These are phyloP conservation scores for Argyrosomus regius DNA, from an alignment of 2,797 vertebrate species.

Conservation along the genomic window DNA sequence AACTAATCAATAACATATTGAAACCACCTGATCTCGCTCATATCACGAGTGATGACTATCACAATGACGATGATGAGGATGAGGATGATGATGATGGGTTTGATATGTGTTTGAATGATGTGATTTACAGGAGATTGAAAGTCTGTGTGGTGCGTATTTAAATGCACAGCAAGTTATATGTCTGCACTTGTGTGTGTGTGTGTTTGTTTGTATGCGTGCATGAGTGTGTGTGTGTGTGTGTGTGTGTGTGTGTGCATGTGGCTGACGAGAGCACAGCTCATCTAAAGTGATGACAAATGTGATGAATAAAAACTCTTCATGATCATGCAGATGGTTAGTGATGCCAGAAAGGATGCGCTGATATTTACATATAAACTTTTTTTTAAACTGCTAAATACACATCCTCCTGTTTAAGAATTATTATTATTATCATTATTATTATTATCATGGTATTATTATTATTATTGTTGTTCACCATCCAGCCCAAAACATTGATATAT, in stretches of 20 bases:
- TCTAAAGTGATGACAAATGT: conserved; percentile 70
- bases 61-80: conserved; percentile 58
- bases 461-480: conserved; percentile 82
- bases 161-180: conserved; percentile 53
- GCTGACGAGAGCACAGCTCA: conserved; percentile 80
- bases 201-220: conserved; percentile 24
- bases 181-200: conserved; percentile 39
- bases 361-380: conserved; percentile 90
- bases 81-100: conserved; percentile 26
- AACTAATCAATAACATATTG: conserved; percentile 73
- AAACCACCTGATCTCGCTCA: conserved; percentile 65
- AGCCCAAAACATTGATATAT: conserved; percentile 88
- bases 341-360: conserved; percentile 81
- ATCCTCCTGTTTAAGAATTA: conserved; percentile 78
- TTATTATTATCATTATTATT: conserved; percentile 74
- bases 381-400: conserved; percentile 85
- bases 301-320: conserved; percentile 77
- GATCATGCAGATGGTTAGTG: conserved; percentile 84
- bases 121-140: conserved; percentile 54
- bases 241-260: conserved; percentile 23
- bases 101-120: conserved; percentile 61
- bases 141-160: conserved; percentile 53
- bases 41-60: conserved; percentile 65
- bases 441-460: conserved; percentile 73
- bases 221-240: conserved; percentile 7